Evolutionary conservation across 2,797 vertebrate species (phyloP), one percentile per base, ranked within the genome.

Genomic region (Distichodus sexfasciatus): DNA sequence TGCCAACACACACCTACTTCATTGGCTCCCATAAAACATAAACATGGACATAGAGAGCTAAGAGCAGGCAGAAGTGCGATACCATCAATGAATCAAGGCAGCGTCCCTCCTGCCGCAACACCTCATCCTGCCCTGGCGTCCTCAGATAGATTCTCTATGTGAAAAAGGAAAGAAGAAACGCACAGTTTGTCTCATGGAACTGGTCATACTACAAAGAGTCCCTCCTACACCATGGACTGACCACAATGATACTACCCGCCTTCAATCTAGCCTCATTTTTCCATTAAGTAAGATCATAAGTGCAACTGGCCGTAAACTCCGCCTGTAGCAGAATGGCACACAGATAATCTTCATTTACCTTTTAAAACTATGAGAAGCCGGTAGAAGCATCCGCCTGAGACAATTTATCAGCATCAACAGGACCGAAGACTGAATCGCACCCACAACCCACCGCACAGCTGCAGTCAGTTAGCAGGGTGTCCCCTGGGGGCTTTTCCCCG

Each of bases 361-460:
- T 3, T 4, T 33, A 33, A 33, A 23, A 55, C 26, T 17, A 60
- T n/a, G 43, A 31, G 26, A 44, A 23, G 66, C 55, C 38, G 29
- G 53, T 65, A 60, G 46, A 24, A 12, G 6, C 38, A 33, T 55
- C 31, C 29, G 64, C 35, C 28, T n/a, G 4, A 43, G 55, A 28
- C 58, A 68, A 44, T 5, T 33, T n/a, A 55, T 53, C 62, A 53
- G 61, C 35, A 31, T 43, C 17, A 40, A 14, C 33, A 55, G 58
- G 54, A 23, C 21, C 29, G n/a, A 43, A 48, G 31, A 31, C 31
- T 10, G 31, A 28, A 57, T 71, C 64, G 67, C 62, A 64, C 41
- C 41, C 64, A 60, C 66, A 54, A 47, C 60, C n/a, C 47, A 65
- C 53, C 75, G 65, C 71, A 76, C 69, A 78, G 77, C 74, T 83